Percentiles rank a stretch among this genome's conserved stretches.
Evolutionary conservation across 30 jellyfish, hydroid and myxozoan genomes (phyloP).

Genomic region (Aurelia sp.): DNA sequence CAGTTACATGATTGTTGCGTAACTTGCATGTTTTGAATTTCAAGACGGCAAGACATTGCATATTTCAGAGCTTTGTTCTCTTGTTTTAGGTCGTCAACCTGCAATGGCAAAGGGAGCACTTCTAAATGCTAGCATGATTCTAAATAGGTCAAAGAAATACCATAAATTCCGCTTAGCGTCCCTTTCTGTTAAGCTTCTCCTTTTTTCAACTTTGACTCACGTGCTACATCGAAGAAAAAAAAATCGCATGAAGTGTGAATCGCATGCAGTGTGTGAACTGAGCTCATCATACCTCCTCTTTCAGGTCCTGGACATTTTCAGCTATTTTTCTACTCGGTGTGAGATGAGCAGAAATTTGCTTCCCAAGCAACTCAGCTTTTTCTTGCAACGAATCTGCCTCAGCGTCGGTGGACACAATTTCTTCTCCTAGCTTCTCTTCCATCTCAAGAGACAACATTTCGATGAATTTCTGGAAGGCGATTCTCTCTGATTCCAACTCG

Average conservation of each 20-base stretch:
- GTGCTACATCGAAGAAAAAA: too few relatives aligned
- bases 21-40: slow-evolving; percentile 82
- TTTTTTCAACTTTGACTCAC: too few relatives aligned
- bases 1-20: slow-evolving; percentile 82
- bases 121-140: too few relatives aligned
- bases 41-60: slow-evolving; percentile 94
- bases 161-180: too few relatives aligned
- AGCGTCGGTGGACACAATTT: slow-evolving; percentile 87
- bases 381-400: slow-evolving; percentile 90
- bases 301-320: slow-evolving; percentile 91
- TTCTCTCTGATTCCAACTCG: slow-evolving; percentile 87
- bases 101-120: neutral
- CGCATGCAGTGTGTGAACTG: too few relatives aligned
- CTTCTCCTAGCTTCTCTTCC: slow-evolving; percentile 98
- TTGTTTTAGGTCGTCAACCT: slow-evolving; percentile 86
- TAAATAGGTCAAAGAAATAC: too few relatives aligned
- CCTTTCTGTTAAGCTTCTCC: too few relatives aligned
- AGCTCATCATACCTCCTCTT: slow-evolving; percentile 73
- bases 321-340: slow-evolving; percentile 88
- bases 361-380: slow-evolving; percentile 92
- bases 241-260: too few relatives aligned
- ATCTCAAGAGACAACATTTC: slow-evolving; percentile 94
- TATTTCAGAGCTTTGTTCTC: slow-evolving; percentile 91
- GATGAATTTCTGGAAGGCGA: slow-evolving; percentile 88
- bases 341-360: slow-evolving; percentile 88